Base-by-base conservation (phyloP, 2,888 invertebrate species). In the Microctonus aethiopoides region DNA sequence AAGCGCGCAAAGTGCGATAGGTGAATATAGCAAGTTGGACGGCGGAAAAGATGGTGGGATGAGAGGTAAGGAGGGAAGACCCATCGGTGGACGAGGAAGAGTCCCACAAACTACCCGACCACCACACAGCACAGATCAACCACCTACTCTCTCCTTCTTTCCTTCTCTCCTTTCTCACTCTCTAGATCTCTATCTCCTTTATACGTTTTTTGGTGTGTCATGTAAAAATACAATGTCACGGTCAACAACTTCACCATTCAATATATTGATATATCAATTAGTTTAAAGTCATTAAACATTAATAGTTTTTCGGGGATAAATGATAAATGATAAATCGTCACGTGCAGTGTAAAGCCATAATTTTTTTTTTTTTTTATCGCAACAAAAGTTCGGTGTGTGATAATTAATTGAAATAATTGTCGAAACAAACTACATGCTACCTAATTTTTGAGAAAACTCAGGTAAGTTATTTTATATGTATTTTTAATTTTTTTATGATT, bases 71-170 rank as follows among this genome's bases (percentile, higher is more conserved):
- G 11, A 52, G 41, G 39, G 51, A 39, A 29, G 57, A 41, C 51
- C 41, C 54, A 24, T 59, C 56, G 59, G 63, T 63, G 57, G 41
- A 67, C 34, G 57, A 29, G 72, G 70, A 71, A 71, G 69, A 63
- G 69, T 63, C 68, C 67, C 85, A 86, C 86, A 85, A 84, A 85
- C 84, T 81, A 86, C 83, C 84, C 83, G 82, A 83, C 86, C 84
- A 82, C 78, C 84, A 82, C 78, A 79, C 82, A 74, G 82, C 79
- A 71, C 82, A 81, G 82, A 85, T 81, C 82, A 81, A 73, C 80
- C 78, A 80, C 80, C 76, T 74, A 74, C 71, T 74, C 71, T 75
- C 60, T 63, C 62, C 59, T 70, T 66, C 46, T 46, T 54, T 26
- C 10, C 56, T 24, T 56, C 24, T 56, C 29, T 56, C 13, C n/a